A percentile compares a stretch with the other conserved stretches of the same genome.
Evolutionary conservation across 2,888 invertebrate species (phyloP).

Genomic region (Gonocerus acuteangulatus): DNA sequence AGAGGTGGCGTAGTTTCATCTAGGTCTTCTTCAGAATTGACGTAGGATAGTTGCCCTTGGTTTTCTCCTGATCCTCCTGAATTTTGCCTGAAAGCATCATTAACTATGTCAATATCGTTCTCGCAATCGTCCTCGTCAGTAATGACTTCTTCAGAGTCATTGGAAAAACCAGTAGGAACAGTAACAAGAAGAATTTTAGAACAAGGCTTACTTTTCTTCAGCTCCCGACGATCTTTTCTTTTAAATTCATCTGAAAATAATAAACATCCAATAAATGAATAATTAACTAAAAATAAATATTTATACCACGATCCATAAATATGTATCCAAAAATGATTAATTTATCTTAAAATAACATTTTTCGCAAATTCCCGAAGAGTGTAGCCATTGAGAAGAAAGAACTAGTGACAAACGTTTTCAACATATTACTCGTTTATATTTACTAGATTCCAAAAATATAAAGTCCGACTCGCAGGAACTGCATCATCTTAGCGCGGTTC

Average conservation of each 20-base stretch:
- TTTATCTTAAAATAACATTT: no score
- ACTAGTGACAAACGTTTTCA: no score
- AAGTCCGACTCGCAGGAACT: no score
- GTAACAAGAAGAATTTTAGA: slow-evolving; percentile 31
- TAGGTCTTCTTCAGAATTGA: slow-evolving; percentile 6
- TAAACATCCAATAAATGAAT: background rate
- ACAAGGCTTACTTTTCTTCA: background rate
- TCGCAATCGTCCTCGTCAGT: slow-evolving; percentile 28
- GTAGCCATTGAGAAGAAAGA: no score
- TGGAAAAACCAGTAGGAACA: slow-evolving; percentile 29
- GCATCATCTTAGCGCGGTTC: no score
- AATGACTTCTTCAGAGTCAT: slow-evolving; percentile 28
- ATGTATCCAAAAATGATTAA: no score
- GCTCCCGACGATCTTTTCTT: background rate
- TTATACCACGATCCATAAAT: no score
- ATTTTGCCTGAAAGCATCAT: slow-evolving; percentile 23
- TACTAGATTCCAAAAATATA: no score
- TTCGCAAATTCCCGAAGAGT: no score
- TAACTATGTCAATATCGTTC: slow-evolving; percentile 12
- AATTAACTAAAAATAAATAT: background rate
- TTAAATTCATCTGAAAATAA: background rate
- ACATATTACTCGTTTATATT: no score
- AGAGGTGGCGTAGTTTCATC: slow-evolving; percentile 5
- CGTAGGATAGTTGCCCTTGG: background rate
- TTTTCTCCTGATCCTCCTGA: slow-evolving; percentile 1